These are phyloP conservation scores for Epizoanthus scotinus DNA, from an alignment of 92 coral and sea anemone genomes.

Conservation along the genomic window DNA sequence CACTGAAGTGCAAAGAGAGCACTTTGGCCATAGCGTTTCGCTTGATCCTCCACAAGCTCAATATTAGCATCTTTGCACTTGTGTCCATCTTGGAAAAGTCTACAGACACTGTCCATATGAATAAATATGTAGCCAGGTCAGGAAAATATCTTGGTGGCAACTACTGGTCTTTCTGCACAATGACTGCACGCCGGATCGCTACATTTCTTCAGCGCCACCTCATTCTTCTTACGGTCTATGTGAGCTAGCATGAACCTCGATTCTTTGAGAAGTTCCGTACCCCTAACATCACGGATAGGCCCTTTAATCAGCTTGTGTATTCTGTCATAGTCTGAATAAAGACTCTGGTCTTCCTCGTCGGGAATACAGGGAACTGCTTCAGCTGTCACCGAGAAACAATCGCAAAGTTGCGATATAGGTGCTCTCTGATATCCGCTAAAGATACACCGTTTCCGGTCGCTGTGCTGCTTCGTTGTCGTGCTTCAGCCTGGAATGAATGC, in stretches of 20 bases:
- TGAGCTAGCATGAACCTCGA: conserved; percentile 45
- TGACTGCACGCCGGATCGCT: conserved; percentile 45
- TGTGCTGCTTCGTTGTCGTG: conserved; percentile 22
- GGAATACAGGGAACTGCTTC: conserved; percentile 15
- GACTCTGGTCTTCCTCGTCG: conserved; percentile 20
- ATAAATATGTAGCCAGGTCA: conserved; percentile 55
- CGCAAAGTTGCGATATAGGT: conserved; percentile 30
- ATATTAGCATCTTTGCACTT: conserved; percentile 43
- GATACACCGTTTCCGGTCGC: too few species aligned
- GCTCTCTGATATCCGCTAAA: conserved; percentile 31
- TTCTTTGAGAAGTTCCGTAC: conserved; percentile 24
- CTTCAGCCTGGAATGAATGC: conserved; percentile 32
- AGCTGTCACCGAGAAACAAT: conserved; percentile 40
- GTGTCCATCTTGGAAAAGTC: conserved; percentile 47
- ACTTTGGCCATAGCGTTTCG: conserved; percentile 52
- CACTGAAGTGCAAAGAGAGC: conserved; percentile 39
- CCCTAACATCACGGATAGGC: conserved; percentile 23
- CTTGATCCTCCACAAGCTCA: conserved; percentile 38
- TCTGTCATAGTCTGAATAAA: conserved; percentile 33
- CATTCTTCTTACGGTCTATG: conserved; percentile 55
- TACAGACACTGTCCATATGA: conserved; percentile 38
- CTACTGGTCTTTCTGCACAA: conserved; percentile 49
- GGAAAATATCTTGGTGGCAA: conserved; percentile 42
- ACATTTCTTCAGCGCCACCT: conserved; percentile 54
- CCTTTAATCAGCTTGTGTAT: conserved; percentile 27